Conservation (phyloP, 2,888 invertebrate species). For the Lasioglossum morio region DNA sequence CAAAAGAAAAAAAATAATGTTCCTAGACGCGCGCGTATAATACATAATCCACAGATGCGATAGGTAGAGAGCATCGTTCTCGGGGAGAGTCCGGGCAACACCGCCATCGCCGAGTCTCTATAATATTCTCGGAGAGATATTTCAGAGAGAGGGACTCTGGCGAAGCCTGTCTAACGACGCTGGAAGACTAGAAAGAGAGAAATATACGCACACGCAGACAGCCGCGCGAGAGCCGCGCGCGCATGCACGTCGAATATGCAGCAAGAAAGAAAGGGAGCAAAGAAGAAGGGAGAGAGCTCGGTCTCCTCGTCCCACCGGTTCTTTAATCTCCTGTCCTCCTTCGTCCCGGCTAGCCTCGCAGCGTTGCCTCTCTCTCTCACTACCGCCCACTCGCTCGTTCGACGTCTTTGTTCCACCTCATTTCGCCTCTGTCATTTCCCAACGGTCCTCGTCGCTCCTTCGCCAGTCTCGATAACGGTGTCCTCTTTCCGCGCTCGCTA, state of each 20-base stretch:
- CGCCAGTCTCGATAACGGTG: not conserved
- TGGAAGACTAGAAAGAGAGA: constrained; percentile 61
- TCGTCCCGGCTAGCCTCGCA: constrained; percentile 26
- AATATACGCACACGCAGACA: constrained; percentile 43
- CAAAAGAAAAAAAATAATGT: constrained; percentile 36
- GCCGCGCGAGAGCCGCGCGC: constrained; percentile 9
- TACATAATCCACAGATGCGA: constrained; percentile 74
- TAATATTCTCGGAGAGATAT: constrained; percentile 82
- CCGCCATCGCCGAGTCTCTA: constrained; percentile 72
- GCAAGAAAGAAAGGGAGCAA: constrained; percentile 58
- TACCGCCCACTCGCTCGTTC: constrained; percentile 59
- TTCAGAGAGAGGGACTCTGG: constrained; percentile 75
- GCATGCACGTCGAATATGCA: constrained; percentile 49
- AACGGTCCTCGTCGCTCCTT: constrained; percentile 41
- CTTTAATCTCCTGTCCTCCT: constrained; percentile 57
- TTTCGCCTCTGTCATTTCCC: constrained; percentile 47
- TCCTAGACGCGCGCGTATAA: constrained; percentile 58
- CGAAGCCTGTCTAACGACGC: constrained; percentile 68
- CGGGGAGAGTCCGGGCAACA: constrained; percentile 73
- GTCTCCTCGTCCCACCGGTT: constrained; percentile 60
- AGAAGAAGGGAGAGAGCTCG: constrained; percentile 44
- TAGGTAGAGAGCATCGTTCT: constrained; percentile 71
- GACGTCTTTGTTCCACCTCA: constrained; percentile 54
- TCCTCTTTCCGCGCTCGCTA: constrained; percentile 6
- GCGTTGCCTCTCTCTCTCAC: constrained; percentile 44